Evolutionary conservation across 2,113 vertebrate genomes (phyloP).

Genomic region (Actenoides lindsayi): DNA sequence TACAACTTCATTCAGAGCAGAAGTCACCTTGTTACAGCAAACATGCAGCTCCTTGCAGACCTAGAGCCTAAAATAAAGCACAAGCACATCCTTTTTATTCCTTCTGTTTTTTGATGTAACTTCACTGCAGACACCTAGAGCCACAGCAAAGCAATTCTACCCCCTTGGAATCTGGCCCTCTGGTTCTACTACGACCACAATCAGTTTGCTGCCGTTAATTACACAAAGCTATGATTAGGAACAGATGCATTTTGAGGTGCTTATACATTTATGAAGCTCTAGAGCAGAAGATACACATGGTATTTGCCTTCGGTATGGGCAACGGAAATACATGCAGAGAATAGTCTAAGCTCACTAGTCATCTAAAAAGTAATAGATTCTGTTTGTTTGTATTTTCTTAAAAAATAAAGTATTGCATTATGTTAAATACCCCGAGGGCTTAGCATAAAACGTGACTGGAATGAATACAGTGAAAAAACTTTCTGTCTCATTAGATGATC

Average conservation of each 20-base stretch:
- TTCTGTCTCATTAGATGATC: conserved; percentile 82
- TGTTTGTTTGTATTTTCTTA: conserved; percentile 56
- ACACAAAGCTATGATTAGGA: background rate
- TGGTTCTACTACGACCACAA: background rate
- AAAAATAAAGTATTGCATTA: conserved; percentile 62
- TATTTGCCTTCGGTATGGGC: background rate
- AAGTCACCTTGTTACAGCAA: background rate
- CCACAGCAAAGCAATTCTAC: background rate
- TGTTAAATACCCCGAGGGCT: conserved; percentile 75
- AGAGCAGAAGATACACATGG: conserved; percentile 29
- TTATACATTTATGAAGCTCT: conserved; percentile 73
- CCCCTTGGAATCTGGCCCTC: background rate
- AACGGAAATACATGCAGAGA: background rate
- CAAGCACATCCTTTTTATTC: background rate
- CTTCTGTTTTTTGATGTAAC: background rate
- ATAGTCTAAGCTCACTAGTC: background rate
- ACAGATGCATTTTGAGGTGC: conserved; percentile 17
- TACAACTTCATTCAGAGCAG: background rate
- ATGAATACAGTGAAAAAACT: conserved; percentile 66
- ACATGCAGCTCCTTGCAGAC: background rate
- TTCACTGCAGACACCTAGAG: background rate
- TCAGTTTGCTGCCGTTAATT: background rate
- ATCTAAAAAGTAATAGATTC: conserved; percentile 61
- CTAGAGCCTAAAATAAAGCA: background rate
- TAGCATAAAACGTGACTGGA: conserved; percentile 69